These are phyloP conservation scores for Prosapia bicincta DNA, from an alignment of 2,888 invertebrate species.

Conservation along the genomic window DNA sequence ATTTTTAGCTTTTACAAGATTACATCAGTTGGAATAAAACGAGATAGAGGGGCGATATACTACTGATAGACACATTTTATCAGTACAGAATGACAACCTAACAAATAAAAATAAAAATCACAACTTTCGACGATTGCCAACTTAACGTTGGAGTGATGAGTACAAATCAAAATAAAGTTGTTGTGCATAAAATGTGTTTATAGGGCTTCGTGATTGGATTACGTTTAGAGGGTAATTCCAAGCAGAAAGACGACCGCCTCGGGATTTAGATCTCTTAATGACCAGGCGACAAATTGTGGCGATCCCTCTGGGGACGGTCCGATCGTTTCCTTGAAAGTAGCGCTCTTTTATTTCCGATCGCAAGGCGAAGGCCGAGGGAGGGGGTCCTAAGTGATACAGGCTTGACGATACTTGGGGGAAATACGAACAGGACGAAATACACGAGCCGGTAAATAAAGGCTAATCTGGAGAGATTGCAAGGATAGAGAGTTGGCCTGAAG, in stretches of 20 bases:
- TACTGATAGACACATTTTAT: neutral
- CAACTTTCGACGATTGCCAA: neutral
- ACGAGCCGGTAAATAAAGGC: neutral
- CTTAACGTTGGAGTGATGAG: neutral
- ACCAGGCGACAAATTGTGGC: constrained; percentile 22
- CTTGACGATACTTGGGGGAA: constrained; percentile 19
- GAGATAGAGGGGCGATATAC: neutral
- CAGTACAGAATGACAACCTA: neutral
- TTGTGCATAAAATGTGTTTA: constrained; percentile 21
- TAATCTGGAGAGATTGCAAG: neutral
- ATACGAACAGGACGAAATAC: neutral
- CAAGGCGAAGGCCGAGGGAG: neutral
- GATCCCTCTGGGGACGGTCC: constrained; percentile 5
- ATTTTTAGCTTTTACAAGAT: neutral
- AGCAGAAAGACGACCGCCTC: constrained; percentile 1
- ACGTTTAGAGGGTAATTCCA: constrained; percentile 21
- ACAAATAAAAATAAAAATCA: neutral
- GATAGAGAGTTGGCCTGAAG: neutral
- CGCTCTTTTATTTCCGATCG: constrained; percentile 23
- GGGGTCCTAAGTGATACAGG: constrained; percentile 13
- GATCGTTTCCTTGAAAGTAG: constrained; percentile 7
- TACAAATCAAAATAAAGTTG: neutral
- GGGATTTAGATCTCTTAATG: constrained; percentile 13
- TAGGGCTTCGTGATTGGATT: constrained; percentile 22
- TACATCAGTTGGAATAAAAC: neutral